Base-by-base conservation (phyloP, 2,888 invertebrate genomes). In the Zygogramma bicolorata region DNA sequence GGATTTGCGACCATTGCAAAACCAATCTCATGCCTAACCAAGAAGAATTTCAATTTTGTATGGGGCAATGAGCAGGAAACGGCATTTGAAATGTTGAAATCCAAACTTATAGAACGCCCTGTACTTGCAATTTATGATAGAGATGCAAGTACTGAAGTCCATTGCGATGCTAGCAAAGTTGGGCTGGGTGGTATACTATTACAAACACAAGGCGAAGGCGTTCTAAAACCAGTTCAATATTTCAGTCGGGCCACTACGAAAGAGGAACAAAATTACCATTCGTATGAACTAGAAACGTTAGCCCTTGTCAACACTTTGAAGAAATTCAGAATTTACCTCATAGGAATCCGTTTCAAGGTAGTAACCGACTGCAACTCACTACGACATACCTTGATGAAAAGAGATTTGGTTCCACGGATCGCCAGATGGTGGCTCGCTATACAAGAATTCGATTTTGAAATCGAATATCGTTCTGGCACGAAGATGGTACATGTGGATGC, bases 371-470 rank as follows among this genome's bases (percentile, higher is more conserved):
- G 80, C 57, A 78, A 76, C 57, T 75, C 79, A 7, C 31, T 81
- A 53, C 67, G 79, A 22, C 69, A 72, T 38, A 77, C 81, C 6
- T 29, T 75, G 6, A 38, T 61, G 18, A 81, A 80, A 74, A 57
- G 74, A 53, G 79, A 81, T 59, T 34, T 81, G 15, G 61, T 78
- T 53, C 82, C 85, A 2, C 61, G 84, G 59, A 79, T 83, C 13
- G 83, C 79, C 3, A 70, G 84, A 42, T 84, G 85, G 84, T 83
- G 82, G 79, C 60, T 84, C 3, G 25, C 59, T 18, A n/a, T n/a
- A n/a, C n/a, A n/a, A n/a, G n/a, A n/a, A n/a, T n/a, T n/a, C n/a
- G n/a, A n/a, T n/a, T n/a, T n/a, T n/a, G n/a, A n/a, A n/a, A n/a
- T n/a, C n/a, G n/a, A n/a, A n/a, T n/a, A n/a, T n/a, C n/a, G n/a